phyloP scores from a whole-genome alignment of 2,113 vertebrate species.

The Strix uralensis region DNA sequence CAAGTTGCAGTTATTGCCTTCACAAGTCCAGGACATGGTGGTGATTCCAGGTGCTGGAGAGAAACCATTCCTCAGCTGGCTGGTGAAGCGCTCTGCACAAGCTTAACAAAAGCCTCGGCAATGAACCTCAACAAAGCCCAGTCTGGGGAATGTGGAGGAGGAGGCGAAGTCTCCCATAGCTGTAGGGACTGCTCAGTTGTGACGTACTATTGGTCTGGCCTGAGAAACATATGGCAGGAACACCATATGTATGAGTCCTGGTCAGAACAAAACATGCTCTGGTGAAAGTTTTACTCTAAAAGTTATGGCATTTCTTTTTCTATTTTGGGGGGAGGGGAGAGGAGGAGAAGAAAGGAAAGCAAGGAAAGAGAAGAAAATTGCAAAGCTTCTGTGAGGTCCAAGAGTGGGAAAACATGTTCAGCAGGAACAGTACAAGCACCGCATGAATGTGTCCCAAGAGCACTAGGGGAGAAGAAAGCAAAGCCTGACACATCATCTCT shows the following conservation, averaged over 20 bases:
- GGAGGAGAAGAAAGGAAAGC: neutral
- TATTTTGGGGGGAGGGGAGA: neutral
- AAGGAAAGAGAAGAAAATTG: neutral
- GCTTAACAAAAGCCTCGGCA: neutral
- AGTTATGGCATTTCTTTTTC: neutral
- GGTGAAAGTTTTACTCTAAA: neutral
- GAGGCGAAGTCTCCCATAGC: neutral
- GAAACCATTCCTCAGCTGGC: neutral
- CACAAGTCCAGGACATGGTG: neutral
- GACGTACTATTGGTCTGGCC: neutral
- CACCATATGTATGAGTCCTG: neutral
- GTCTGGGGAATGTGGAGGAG: neutral
- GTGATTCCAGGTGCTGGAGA: neutral
- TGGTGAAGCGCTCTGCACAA: neutral
- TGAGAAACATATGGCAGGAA: neutral
- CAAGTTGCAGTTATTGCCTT: neutral
- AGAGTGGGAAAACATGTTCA: slow-evolving; percentile 24
- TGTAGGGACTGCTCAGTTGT: neutral
- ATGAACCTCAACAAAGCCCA: neutral
- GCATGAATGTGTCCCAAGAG: neutral
- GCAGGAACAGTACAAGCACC: neutral
- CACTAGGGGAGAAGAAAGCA: neutral
- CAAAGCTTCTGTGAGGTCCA: neutral
- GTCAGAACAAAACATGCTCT: neutral
- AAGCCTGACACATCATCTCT: neutral